Conservation (phyloP, 2,888 invertebrate genomes). For the Doris montereyensis region DNA sequence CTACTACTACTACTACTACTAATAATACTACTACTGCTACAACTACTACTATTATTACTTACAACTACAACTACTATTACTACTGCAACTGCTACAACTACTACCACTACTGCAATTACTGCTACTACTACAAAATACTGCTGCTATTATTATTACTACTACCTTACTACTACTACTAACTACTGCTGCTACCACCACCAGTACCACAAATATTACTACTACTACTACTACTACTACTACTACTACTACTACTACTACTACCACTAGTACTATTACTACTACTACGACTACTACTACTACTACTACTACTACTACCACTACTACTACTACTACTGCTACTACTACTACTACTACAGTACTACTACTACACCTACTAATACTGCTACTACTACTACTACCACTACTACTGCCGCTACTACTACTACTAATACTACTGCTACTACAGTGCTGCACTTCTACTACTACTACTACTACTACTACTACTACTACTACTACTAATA, state of each 20-base stretch:
- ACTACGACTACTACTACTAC: neutral
- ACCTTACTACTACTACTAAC: neutral
- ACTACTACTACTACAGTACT: neutral
- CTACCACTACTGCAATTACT: neutral
- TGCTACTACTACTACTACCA: slow-evolving; percentile 3
- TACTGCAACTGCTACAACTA: too few species aligned
- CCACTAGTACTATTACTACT: neutral
- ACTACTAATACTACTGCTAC: slow-evolving; percentile 2
- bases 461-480: neutral
- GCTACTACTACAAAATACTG: neutral
- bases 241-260: neutral
- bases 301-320: neutral
- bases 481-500: neutral
- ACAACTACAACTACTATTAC: neutral
- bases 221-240: too few species aligned
- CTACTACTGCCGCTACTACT: neutral
- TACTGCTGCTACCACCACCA: neutral
- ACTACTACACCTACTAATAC: neutral
- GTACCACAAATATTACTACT: neutral
- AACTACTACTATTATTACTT: neutral
- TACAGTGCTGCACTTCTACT: too few species aligned
- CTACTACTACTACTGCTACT: neutral
- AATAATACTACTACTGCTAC: slow-evolving; percentile 7
- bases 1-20: neutral
- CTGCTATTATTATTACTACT: neutral